phyloP scores from a whole-genome alignment of 2,113 vertebrate species.

The Tyrannus savana region DNA sequence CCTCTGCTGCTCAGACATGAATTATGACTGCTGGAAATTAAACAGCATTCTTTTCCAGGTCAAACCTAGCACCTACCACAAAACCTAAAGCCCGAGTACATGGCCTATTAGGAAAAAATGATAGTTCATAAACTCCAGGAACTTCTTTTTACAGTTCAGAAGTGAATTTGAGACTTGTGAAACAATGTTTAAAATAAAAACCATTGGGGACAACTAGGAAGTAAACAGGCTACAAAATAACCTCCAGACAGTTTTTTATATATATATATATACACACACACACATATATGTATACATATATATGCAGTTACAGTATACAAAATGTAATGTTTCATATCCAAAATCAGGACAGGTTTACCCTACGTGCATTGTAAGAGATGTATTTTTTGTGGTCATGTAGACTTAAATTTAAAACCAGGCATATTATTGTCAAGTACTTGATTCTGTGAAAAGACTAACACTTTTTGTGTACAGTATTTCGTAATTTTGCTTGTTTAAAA shows the following conservation, averaged over 20 bases:
- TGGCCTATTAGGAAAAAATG: not conserved
- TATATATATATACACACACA: too few relatives aligned
- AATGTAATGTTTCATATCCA: not conserved
- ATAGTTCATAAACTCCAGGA: not conserved
- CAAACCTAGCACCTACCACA: not conserved
- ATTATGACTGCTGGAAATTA: not conserved
- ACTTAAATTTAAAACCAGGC: not conserved
- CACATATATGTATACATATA: too few relatives aligned
- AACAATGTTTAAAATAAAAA: not conserved
- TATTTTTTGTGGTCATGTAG: not conserved
- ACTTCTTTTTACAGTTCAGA: not conserved
- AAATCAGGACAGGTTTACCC: not conserved
- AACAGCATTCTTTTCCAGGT: not conserved
- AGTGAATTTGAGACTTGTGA: not conserved
- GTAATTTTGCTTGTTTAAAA: not conserved
- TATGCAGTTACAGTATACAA: not conserved
- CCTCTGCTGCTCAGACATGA: slow-evolving; percentile 7
- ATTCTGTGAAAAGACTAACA: not conserved
- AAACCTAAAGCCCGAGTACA: not conserved
- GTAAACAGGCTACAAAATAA: not conserved
- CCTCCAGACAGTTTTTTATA: not conserved
- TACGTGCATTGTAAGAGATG: not conserved
- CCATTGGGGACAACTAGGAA: not conserved
- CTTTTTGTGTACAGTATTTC: not conserved
- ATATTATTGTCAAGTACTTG: not conserved